These are phyloP conservation scores for Ancistrus triradiatus DNA, from an alignment of 2,113 vertebrate genomes.

Conservation along the genomic window DNA sequence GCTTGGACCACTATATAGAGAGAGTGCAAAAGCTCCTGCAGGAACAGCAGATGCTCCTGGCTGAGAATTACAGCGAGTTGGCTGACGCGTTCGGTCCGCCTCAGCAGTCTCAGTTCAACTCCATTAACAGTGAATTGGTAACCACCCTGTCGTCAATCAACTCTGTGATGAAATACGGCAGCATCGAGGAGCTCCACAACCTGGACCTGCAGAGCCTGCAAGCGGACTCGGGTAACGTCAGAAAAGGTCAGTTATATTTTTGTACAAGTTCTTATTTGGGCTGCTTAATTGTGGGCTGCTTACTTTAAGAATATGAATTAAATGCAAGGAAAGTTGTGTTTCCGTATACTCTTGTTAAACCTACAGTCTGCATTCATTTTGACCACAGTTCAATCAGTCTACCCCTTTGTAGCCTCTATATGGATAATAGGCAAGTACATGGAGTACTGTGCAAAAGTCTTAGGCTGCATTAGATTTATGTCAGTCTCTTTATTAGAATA, in stretches of 20 bases:
- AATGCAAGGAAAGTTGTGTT: too few relatives aligned
- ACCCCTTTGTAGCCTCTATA: too few relatives aligned
- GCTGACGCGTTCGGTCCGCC: conserved; percentile 92
- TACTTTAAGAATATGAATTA: too few relatives aligned
- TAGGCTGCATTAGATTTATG: too few relatives aligned
- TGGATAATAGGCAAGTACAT: too few relatives aligned
- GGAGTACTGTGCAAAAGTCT: too few relatives aligned
- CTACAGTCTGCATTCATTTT: too few relatives aligned
- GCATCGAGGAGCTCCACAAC: conserved; percentile 72
- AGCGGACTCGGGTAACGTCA: conserved; percentile 27
- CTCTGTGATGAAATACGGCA: conserved; percentile 83
- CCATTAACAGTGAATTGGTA: conserved; percentile 90
- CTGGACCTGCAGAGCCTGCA: conserved; percentile 63
- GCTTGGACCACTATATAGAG: conserved; percentile 92
- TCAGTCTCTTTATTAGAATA: too few relatives aligned
- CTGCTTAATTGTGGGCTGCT: neutral
- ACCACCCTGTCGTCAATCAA: conserved; percentile 91
- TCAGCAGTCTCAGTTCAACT: conserved; percentile 82
- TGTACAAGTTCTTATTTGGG: neutral
- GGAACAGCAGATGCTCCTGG: conserved; percentile 89
- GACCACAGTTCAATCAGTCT: too few relatives aligned
- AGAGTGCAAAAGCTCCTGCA: conserved; percentile 87
- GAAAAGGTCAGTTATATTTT: conserved; percentile 55
- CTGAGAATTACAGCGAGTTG: conserved; percentile 91
- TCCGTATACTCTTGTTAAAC: too few relatives aligned